Evolutionary conservation across 2,113 vertebrate species (phyloP).

Genomic region (Meriones unguiculatus): DNA sequence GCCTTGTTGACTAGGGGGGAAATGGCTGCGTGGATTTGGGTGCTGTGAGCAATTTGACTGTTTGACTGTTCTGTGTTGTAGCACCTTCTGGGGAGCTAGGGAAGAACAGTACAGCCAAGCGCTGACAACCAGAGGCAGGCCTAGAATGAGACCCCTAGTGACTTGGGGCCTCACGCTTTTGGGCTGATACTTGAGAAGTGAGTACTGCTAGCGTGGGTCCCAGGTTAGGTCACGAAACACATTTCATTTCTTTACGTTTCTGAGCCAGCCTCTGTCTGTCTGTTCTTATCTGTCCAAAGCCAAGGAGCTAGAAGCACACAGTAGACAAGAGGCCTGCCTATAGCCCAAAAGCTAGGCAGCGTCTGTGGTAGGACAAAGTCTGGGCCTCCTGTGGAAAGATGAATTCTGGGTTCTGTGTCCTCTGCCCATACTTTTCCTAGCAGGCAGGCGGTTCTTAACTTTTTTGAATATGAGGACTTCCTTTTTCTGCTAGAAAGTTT

Average conservation of each 20-base stretch:
- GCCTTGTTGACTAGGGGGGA: not conserved
- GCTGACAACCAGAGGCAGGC: not conserved
- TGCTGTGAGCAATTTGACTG: not conserved
- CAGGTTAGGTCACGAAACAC: not conserved
- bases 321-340: not conserved
- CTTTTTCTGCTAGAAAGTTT: slow-evolving; percentile 2
- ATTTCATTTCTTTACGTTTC: not conserved
- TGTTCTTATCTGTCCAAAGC: not conserved
- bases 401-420: not conserved
- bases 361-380: not conserved
- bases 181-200: not conserved
- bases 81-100: not conserved
- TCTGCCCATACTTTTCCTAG: not conserved
- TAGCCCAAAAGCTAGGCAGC: not conserved
- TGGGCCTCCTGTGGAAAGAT: too few relatives aligned
- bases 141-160: not conserved
- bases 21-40: rapidly evolving
- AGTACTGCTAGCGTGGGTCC: not conserved
- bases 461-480: not conserved
- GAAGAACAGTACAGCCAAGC: not conserved
- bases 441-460: not conserved
- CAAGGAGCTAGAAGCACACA: not conserved
- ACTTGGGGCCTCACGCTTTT: not conserved
- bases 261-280: not conserved
- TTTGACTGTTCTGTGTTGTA: not conserved